These are phyloP conservation scores for Tinea semifulvella DNA, from an alignment of 2,888 invertebrate species.

Conservation along the genomic window DNA sequence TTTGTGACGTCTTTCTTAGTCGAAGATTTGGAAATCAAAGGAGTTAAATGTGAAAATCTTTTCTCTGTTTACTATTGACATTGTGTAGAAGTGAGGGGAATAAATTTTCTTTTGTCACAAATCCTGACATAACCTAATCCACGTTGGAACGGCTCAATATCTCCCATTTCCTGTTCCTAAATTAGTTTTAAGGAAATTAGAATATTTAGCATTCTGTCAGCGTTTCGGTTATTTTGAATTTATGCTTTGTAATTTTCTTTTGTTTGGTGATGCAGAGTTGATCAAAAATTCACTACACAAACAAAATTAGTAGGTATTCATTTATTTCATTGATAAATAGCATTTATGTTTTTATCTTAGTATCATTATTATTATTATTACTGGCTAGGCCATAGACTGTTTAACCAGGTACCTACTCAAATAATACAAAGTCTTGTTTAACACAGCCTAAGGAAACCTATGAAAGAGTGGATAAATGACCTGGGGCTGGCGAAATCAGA, in stretches of 20 bases:
- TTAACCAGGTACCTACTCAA: too few relatives aligned
- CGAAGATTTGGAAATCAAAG: conserved; percentile 36
- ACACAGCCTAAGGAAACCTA: too few relatives aligned
- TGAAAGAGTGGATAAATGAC: too few relatives aligned
- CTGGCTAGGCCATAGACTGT: too few relatives aligned
- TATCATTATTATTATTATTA: too few relatives aligned
- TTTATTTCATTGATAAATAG: too few relatives aligned
- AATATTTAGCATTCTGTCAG: not conserved
- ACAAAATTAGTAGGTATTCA: too few relatives aligned
- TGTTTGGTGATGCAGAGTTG: too few relatives aligned
- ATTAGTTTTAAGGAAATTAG: conserved; percentile 6
- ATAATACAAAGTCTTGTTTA: too few relatives aligned
- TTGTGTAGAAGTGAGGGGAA: conserved; percentile 21
- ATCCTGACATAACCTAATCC: conserved; percentile 3
- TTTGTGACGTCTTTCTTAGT: conserved; percentile 14
- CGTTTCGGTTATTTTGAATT: not conserved
- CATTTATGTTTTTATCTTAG: too few relatives aligned
- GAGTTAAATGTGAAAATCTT: conserved; percentile 31
- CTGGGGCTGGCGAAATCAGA: too few relatives aligned
- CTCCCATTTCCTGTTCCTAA: conserved; percentile 2
- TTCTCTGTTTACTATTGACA: conserved; percentile 32
- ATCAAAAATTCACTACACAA: too few relatives aligned
- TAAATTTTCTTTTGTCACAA: conserved; percentile 20
- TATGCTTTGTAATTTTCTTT: conserved; percentile 1
- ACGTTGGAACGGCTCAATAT: not conserved